Base-by-base conservation (phyloP, 2,797 vertebrate species). In the Enteromius unitaeniatus region DNA sequence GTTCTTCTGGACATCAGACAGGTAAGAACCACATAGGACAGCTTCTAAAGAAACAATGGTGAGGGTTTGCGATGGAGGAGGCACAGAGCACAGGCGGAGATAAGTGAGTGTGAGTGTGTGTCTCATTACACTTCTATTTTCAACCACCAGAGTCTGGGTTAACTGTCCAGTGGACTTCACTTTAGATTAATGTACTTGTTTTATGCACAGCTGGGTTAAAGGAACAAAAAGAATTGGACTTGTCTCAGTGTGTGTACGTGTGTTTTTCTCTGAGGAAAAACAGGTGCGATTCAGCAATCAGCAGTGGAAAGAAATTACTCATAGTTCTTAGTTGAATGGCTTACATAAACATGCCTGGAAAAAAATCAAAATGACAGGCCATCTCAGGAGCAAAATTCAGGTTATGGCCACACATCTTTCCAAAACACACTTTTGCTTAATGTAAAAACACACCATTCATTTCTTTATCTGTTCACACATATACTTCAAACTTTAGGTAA, bases 271-370 rank as follows among this genome's bases (percentile, higher is more conserved):
- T 45, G 14, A 72, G 37, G 55, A 79, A 78, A 83, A 87, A 82
- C 86, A 88, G 81, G 81, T 85, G 84, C 86, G 85, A 79, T 79
- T 84, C 74, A 85, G 76, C 79, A 84, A 84, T 84, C 81, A 84
- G 53, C 80, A 62, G 31, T 76, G 77, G 78, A 40, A 64, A 64
- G 45, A 84, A 76, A 86, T 76, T 75, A 80, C 77, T 83, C 77
- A 68, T 67, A 26, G 23, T 31, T 37, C 62, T 80, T 62, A 70
- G 82, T 64, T 70, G 75, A 82, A 87, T 86, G 79, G 31, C 47
- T 82, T 68, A 60, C 47, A 68, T 75, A 51, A 26, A 37, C 21
- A 65, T 53, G 31, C 74, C 76, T 42, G 28, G 42, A 14, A 37
- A 83, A 68, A 40, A 73, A 78, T n/a, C 53, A 17, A 65, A 75